A percentile compares a stretch with the other conserved stretches of the same genome.
Conservation (phyloP, 1,140 invertebrate species). For the Drosophila ananassae region DNA sequence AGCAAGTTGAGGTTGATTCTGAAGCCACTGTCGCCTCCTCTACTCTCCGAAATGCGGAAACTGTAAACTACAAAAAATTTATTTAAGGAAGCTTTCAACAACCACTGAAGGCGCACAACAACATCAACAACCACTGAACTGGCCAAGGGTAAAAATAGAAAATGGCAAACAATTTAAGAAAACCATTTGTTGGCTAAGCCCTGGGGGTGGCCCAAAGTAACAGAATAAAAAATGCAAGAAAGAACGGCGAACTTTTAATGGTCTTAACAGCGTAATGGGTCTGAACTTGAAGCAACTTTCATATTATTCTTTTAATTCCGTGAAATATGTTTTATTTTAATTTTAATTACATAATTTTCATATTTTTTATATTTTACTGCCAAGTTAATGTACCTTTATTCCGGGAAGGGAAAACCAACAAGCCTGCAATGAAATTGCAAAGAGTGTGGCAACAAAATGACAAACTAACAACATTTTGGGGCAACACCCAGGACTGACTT, state of each 20-base stretch:
- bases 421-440: conserved; percentile 27
- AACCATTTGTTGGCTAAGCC: conserved; percentile 72
- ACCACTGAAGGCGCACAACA: conserved; percentile 7
- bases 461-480: conserved; percentile 66
- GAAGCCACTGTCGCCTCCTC: neutral
- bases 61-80: conserved; percentile 73
- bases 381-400: neutral
- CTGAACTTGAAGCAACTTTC: neutral
- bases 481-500: conserved; percentile 54
- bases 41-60: conserved; percentile 58
- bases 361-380: neutral
- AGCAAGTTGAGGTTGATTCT: conserved; percentile 3
- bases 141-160: conserved; percentile 59
- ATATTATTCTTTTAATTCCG: neutral
- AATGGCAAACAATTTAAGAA: conserved; percentile 80
- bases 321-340: neutral
- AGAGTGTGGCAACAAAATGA: conserved; percentile 47
- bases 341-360: neutral
- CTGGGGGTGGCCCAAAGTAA: conserved; percentile 33
- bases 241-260: neutral
- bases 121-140: conserved; percentile 24
- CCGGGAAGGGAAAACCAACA: conserved; percentile 5
- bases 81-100: conserved; percentile 62
- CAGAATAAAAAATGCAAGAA: neutral
- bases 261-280: neutral